Evolutionary conservation across 2,797 vertebrate species (phyloP), one percentile per base, ranked within the genome.

Genomic region (Eurystomus glaucurus): DNA sequence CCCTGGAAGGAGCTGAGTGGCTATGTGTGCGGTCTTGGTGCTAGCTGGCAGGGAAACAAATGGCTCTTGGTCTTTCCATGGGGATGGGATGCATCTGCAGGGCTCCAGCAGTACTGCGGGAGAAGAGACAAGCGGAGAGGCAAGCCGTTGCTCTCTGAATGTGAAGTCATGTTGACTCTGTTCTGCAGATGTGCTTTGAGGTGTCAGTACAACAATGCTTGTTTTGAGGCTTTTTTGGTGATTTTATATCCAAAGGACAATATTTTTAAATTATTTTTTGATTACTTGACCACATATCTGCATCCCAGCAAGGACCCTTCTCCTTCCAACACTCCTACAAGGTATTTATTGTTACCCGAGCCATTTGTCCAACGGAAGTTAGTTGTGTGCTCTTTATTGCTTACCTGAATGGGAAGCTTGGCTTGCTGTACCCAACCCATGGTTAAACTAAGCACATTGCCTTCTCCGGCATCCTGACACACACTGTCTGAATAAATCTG

Each of bases 51-150:
- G 54, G 70, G 66, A 78, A 15, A 11, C 33, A 81, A 46, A 4
- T 0, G 2, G 11, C 46, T 74, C 39, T 52, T 2, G 6, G 13
- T 23, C 18, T 61, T 70, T 35, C 58, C 2, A 1, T 48, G n/a
- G 8, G 1, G 2, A n/a, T 31, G 37, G 19, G 13, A 10, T 37
- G 21, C 1, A 0, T 46, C 17, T 18, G 12, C 1, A 0, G 26
- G 23, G 6, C 25, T 86, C 16, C 60, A 66, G 68, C n/a, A 83
- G 28, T 22, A 10, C 39, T 66, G 43, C 43, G 37, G 45, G 50
- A 69, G 51, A 22, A 61, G 9, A 80, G 33, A 25, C 21, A 82
- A 55, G 14, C 0, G 0, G 16, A 71, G 43, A 82, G 12, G 21
- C 8, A 76, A 51, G 1, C 2, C 1, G 37, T 37, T 37, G 37